Base-by-base conservation (phyloP, 2,113 vertebrate genomes). In the Lipophrys pholis region DNA sequence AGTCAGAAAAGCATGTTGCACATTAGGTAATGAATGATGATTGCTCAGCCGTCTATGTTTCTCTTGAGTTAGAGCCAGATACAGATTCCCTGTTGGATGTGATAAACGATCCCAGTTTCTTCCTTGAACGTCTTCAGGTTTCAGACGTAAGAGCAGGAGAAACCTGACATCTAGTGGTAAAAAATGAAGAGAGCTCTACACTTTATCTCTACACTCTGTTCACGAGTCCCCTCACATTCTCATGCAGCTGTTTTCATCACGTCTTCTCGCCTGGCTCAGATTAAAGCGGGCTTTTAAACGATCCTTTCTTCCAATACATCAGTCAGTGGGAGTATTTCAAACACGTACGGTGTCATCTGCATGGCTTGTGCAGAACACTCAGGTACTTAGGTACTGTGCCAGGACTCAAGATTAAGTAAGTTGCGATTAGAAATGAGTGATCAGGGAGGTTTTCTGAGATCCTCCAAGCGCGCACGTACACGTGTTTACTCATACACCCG, bases 161-260 rank as follows among this genome's bases (percentile, higher is more conserved):
- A 76, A 83, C 41, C 61, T 91, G 93, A 87, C 92, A 91, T 60
- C 93, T 93, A 87, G 90, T 92, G 92, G 91, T 40, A 15, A 49
- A 49, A 64, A 12, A 36, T 21, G 38, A 51, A 43, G 45, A 75
- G 38, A 63, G 55, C 36, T 5, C 3, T 14, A 1, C 45, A 0
- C 9, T 11, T 6, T 6, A 41, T 11, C 21, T 30, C 21, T 49
- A 15, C 7, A 5, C 14, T 14, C 14, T 36, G 38, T 16, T 41
- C 11, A 39, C 5, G 11, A 39, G 60, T 49, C 10, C 0, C 0
- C 35, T 56, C 46, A 43, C 8, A 30, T 61, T 53, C 21, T 30
- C 4, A 30, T 30, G 21, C 12, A 51, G 39, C 41, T 62, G 43
- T 62, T 80, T 66, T 51, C 51, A 58, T 65, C 59, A 12, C 12